Base-by-base conservation (phyloP, 1,140 invertebrate species). In the Steinernema khuongi region DNA sequence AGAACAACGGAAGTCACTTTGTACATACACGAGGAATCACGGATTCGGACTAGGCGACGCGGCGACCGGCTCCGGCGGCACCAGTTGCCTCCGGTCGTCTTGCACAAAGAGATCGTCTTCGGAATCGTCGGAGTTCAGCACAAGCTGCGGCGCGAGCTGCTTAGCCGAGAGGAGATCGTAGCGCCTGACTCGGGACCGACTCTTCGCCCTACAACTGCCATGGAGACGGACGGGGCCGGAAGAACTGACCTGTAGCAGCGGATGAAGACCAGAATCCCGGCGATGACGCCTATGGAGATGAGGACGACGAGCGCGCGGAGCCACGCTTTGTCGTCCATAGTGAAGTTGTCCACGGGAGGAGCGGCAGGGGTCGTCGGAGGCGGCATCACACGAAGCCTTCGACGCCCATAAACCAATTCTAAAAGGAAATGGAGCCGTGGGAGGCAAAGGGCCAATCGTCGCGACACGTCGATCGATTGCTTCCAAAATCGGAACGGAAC, bases 111-210 rank as follows among this genome's bases (percentile, higher is more conserved):
- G 36, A 41, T 41, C 36, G 50, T 11, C 11, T 7, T 60, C 50
- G 11, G 50, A 60, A 22, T 60, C 50, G 50, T 60, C 50, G 7
- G 50, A 60, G 50, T 60, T 60, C 14, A 60, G 50, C 50, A 60
- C 50, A 4, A 60, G 50, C 19, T 60, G 14, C 4, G 50, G 50
- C 14, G 50, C 50, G 11, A 60, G 50, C 19, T 60, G 50, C 50
- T 60, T 60, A 7, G 50, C 50, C 7, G 50, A 60, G 50, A 60
- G 50, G 50, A 60, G 50, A 22, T 60, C 50, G 50, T 60, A 60
- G 50, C 50, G 50, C 7, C 50, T 14, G 14, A 60, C 50, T 7
- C 50, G 50, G 4, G 50, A 60, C 19, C 50, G 50, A 17, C 22
- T 60, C 4, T 4, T 17, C 19, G 50, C 14, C 22, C 50, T 60